These are phyloP conservation scores for Gandaritis pyraliata DNA, from an alignment of 2,888 invertebrate genomes.

Conservation along the genomic window DNA sequence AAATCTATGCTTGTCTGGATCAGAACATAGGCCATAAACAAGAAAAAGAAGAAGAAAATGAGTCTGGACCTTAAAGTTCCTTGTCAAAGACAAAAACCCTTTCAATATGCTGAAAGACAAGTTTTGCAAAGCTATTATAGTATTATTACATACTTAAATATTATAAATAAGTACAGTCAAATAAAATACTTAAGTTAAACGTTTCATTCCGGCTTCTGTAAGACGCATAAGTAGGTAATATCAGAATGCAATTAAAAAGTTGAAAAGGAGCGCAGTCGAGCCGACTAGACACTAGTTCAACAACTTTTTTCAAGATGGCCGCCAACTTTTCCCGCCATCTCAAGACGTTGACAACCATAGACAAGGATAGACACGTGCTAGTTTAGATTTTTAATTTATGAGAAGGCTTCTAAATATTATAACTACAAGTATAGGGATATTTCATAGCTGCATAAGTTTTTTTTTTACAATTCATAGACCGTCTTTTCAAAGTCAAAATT, in stretches of 20 bases:
- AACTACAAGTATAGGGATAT: constrained; percentile 13
- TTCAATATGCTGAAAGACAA: background rate
- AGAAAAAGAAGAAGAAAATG: no score
- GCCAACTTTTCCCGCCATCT: constrained; percentile 60
- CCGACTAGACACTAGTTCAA: constrained; percentile 53
- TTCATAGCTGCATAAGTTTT: no score
- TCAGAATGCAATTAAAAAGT: constrained; percentile 49
- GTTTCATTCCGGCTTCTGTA: background rate
- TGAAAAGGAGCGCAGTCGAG: constrained; percentile 38
- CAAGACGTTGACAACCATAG: constrained; percentile 61
- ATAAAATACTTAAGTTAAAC: background rate
- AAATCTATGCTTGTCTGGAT: no score
- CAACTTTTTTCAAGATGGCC: constrained; percentile 75
- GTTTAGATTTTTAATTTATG: constrained; percentile 47
- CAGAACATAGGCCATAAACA: no score
- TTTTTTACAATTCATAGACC: no score
- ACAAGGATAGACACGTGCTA: constrained; percentile 65
- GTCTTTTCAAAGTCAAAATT: no score
- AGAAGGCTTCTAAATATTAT: constrained; percentile 43
- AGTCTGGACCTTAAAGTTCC: constrained; percentile 2
- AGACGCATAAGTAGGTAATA: constrained; percentile 20
- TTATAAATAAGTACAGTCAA: background rate
- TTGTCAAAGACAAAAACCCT: background rate
- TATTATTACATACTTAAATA: no score
- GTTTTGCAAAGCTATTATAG: no score